Conservation (phyloP, 2,797 vertebrate genomes). For the Danio tinwini region DNA sequence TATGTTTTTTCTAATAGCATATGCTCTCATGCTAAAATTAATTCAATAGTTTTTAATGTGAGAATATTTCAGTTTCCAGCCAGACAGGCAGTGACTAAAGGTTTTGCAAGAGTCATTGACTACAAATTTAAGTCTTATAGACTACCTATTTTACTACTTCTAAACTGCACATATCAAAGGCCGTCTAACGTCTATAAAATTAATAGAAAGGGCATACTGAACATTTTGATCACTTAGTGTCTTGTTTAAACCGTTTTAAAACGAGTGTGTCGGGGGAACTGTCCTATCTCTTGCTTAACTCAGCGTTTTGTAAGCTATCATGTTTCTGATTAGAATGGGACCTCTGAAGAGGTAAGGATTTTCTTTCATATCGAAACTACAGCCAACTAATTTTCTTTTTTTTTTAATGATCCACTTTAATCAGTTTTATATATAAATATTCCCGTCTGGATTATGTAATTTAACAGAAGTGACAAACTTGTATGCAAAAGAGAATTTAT, state of each 20-base stretch:
- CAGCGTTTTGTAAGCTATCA: slow-evolving; percentile 47
- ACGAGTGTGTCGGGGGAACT: slow-evolving; percentile 33
- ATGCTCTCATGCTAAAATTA: slow-evolving; percentile 2
- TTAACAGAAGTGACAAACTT: neutral
- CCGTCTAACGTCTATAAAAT: slow-evolving; percentile 39
- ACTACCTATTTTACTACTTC: slow-evolving; percentile 11
- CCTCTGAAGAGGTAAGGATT: slow-evolving; percentile 61
- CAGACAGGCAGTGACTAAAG: neutral
- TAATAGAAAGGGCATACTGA: slow-evolving; percentile 40
- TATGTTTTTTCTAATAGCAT: neutral
- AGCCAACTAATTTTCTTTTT: slow-evolving; percentile 54
- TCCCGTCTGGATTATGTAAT: slow-evolving; percentile 44
- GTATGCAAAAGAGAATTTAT: slow-evolving; percentile 10
- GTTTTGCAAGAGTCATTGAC: slow-evolving; percentile 7
- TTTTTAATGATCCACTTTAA: slow-evolving; percentile 63
- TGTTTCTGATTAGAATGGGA: slow-evolving; percentile 57
- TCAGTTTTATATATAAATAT: slow-evolving; percentile 56
- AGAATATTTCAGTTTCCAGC: neutral
- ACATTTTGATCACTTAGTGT: slow-evolving; percentile 53
- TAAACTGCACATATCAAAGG: slow-evolving; percentile 49
- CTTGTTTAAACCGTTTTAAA: slow-evolving; percentile 47
- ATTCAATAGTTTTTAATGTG: neutral
- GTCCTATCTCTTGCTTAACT: slow-evolving; percentile 46
- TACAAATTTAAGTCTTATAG: slow-evolving; percentile 10
- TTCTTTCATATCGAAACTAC: slow-evolving; percentile 57